phyloP scores from a whole-genome alignment of 2,888 invertebrate species.

The Chrysomela aeneicollis region DNA sequence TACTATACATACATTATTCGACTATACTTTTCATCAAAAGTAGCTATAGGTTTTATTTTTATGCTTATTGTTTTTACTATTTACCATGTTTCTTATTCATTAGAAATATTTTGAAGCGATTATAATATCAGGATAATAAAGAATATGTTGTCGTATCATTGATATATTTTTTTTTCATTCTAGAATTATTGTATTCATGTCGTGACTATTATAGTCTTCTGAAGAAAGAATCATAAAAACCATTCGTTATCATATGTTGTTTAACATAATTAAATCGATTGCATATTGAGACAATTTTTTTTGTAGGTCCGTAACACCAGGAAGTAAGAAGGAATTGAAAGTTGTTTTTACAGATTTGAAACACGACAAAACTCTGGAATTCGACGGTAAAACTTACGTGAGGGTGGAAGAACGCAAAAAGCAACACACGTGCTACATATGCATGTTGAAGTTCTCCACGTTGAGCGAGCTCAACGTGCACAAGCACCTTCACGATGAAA shows the following conservation, averaged over 20 bases:
- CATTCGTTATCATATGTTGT: background rate
- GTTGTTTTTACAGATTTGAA: conserved; percentile 29
- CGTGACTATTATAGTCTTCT: too few species aligned
- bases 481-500: conserved; percentile 25
- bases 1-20: too few species aligned
- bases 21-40: too few species aligned
- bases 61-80: too few species aligned
- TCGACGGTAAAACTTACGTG: conserved; percentile 8
- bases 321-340: conserved; percentile 12
- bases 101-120: too few species aligned
- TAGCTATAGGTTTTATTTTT: too few species aligned
- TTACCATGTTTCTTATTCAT: too few species aligned
- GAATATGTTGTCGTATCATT: too few species aligned
- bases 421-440: conserved; percentile 34
- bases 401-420: conserved; percentile 31
- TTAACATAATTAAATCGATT: background rate
- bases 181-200: too few species aligned
- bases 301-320: conserved; percentile 23
- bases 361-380: conserved; percentile 20
- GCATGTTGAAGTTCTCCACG: conserved; percentile 34
- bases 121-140: too few species aligned
- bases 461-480: conserved; percentile 25
- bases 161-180: too few species aligned
- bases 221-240: too few species aligned
- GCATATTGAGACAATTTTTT: conserved; percentile 22